Percentiles rank a stretch among this genome's conserved stretches.
Conservation (phyloP, 2,113 vertebrate genomes). For the Archocentrus centrarchus region DNA sequence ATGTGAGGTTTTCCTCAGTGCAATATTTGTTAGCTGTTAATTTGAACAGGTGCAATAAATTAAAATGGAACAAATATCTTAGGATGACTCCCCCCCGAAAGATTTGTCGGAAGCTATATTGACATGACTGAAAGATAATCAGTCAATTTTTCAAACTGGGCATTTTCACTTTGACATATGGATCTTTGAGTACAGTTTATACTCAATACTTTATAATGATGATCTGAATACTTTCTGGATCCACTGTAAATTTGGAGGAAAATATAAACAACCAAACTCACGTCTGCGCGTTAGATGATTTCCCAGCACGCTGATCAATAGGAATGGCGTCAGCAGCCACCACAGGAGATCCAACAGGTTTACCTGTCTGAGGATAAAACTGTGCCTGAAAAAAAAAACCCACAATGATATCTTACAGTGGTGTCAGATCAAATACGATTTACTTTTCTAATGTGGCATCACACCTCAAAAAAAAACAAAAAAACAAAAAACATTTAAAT, state of each 20-base stretch:
- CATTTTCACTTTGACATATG: background rate
- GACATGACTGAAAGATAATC: background rate
- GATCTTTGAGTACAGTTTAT: background rate
- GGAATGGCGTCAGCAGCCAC: conserved; percentile 57
- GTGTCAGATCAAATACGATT: background rate
- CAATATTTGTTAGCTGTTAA: too few relatives aligned
- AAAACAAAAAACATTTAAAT: too few relatives aligned
- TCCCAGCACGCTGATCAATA: conserved; percentile 27
- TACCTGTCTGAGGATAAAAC: conserved; percentile 81
- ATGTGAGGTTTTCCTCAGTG: too few relatives aligned
- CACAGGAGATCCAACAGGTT: conserved; percentile 54
- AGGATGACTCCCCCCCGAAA: too few relatives aligned
- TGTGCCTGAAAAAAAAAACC: conserved; percentile 79
- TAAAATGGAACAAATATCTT: too few relatives aligned
- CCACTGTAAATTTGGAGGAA: background rate
- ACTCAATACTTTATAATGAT: background rate
- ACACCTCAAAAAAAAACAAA: background rate
- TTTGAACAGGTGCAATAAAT: too few relatives aligned
- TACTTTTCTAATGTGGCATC: background rate
- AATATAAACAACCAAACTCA: conserved; percentile 30
- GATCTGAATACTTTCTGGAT: background rate
- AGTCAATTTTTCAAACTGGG: background rate
- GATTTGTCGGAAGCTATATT: background rate
- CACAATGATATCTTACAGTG: background rate
- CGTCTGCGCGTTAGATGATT: conserved; percentile 76